These are phyloP conservation scores for Phoenicopterus ruber DNA, from an alignment of 2,113 vertebrate genomes.

Conservation along the genomic window DNA sequence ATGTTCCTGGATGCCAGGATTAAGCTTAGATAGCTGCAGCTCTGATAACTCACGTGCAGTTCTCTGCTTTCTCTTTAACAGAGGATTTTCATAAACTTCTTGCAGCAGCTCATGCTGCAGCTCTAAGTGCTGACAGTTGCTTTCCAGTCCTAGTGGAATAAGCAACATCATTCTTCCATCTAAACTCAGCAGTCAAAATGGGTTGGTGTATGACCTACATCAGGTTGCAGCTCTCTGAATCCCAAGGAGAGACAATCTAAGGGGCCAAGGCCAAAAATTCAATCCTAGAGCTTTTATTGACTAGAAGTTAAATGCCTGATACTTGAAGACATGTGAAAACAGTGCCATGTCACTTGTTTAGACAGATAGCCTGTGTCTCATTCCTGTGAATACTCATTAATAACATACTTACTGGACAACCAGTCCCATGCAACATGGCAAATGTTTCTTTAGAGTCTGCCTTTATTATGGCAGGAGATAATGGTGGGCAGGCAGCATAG, in stretches of 20 bases:
- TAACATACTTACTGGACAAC: not conserved
- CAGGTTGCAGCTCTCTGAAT: not conserved
- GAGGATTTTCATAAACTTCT: not conserved
- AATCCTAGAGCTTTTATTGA: not conserved
- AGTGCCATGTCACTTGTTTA: not conserved
- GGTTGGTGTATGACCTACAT: not conserved
- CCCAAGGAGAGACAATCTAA: not conserved
- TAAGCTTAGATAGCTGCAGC: not conserved
- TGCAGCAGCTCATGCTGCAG: not conserved
- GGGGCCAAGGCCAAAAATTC: not conserved
- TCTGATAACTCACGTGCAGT: not conserved
- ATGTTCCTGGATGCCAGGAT: not conserved
- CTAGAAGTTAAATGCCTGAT: not conserved
- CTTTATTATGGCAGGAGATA: not conserved
- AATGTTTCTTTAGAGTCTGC: not conserved
- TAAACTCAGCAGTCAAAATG: not conserved
- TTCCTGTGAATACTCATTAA: not conserved
- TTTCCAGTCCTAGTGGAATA: not conserved
- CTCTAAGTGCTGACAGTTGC: not conserved
- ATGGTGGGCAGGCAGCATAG: not conserved
- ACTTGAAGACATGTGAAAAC: not conserved
- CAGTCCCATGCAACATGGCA: not conserved
- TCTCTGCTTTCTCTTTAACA: not conserved
- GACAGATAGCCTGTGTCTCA: not conserved
- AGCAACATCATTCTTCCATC: not conserved